Conservation (phyloP, 2,797 vertebrate species). For the Cirrhinus mrigala region DNA sequence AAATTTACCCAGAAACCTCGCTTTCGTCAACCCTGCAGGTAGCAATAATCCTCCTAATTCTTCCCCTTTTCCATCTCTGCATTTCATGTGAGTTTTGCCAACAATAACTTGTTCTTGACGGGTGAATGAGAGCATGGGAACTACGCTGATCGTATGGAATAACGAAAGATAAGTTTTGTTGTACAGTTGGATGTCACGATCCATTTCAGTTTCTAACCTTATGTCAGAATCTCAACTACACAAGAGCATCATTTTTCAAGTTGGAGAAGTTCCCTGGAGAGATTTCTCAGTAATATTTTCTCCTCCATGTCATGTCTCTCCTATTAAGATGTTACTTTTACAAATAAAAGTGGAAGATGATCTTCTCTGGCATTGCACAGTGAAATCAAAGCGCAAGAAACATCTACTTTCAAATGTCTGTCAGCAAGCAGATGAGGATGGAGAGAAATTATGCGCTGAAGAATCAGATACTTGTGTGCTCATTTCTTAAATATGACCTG, state of each 20-base stretch:
- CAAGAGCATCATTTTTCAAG: not conserved
- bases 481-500: constrained; percentile 12
- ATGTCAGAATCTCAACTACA: constrained; percentile 15
- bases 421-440: not conserved
- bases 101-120: constrained; percentile 24
- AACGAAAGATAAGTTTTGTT: not conserved
- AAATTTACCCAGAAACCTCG: constrained; percentile 24
- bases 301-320: constrained; percentile 15
- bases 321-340: constrained; percentile 32
- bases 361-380: not conserved
- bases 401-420: not conserved
- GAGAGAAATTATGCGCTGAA: not conserved
- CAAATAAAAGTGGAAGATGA: constrained; percentile 13
- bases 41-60: constrained; percentile 22
- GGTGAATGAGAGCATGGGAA: constrained; percentile 14
- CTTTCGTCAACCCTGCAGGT: constrained; percentile 32
- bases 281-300: constrained; percentile 17
- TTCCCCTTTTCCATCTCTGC: constrained; percentile 8
- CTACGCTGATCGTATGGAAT: not conserved
- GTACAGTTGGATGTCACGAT: constrained; percentile 4
- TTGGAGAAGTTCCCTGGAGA: not conserved
- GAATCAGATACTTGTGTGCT: constrained; percentile 3
- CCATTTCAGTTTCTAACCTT: constrained; percentile 15
- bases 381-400: not conserved
- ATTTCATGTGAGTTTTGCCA: constrained; percentile 14